Evolutionary conservation across 2,797 vertebrate species (phyloP), one percentile per base, ranked within the genome.

Genomic region (Macroramphosus scolopax): DNA sequence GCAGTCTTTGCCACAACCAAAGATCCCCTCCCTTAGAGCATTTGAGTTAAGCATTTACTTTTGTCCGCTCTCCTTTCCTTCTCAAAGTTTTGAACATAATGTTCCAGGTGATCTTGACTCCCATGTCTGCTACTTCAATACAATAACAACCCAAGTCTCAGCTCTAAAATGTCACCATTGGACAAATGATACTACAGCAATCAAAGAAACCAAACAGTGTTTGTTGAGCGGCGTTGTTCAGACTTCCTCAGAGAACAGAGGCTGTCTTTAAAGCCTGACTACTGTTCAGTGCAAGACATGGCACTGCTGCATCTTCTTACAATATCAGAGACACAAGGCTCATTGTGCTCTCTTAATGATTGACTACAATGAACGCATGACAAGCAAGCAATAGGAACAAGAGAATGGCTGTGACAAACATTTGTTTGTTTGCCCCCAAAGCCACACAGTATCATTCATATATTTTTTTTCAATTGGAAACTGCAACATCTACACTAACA

Each of bases 311-410:
- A 48, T 49, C 58, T 70, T 51, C 34, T 53, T 62, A 68, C 59
- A 65, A 69, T 31, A 68, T 64, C 46, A 46, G 10, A 49, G 31
- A 85, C 44, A 81, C 51, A 78, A 58, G 51, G 61, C 32, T 50
- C 44, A 63, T 76, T 85, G 82, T 84, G 32, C 48, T 52, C 20
- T 73, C 66, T 64, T 67, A 69, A 80, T 79, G 66, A 86, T 75
- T 72, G 45, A 85, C 75, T 68, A 12, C 18, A 48, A 35, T 29
- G 30, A 28, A 37, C 10, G 63, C 40, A 67, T 48, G 55, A 63
- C 51, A 68, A 57, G 45, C 25, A 29, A 56, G 37, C 39, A 41
- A 39, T 0, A 34, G 8, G 9, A 66, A 75, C 62, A 61, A 59
- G 69, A 18, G 35, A 30, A 30, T 38, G 47, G 29, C 18, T 30